Evolutionary conservation across 2,797 vertebrate species (phyloP), one percentile per base, ranked within the genome.

Genomic region (Ceryle rudis): DNA sequence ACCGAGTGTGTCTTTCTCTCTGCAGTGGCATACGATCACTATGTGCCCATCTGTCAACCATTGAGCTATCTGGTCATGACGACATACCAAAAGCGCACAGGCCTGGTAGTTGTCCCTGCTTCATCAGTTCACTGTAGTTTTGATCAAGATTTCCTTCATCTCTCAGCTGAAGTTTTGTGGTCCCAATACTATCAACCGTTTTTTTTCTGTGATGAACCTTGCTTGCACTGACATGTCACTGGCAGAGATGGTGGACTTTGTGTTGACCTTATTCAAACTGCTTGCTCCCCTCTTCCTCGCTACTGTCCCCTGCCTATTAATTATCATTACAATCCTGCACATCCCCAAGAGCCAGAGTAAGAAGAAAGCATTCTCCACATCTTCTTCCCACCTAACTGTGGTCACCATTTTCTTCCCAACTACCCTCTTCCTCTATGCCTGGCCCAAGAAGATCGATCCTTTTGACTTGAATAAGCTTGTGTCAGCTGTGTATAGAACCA

Each of bases 71-170:
- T 81, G 2, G 51, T 85, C 28, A 9, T 89, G 71, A 96, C 97
- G 96, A 94, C 51, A 52, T 28, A 29, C 26, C 47, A 49, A 49
- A 49, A 49, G 47, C 25, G 47, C 47, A 13, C 29, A 52, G 28
- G 51, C 51, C 51, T 52, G 12, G 12, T 49, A 49, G 23, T 49
- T 49, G 51, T 81, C 97, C 95, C 11, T 97, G 95, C 93, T 81
- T 97, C 67, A 93, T 1, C 95, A 95, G 60, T 97, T 97, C 17
- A 55, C 85, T 4, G 33, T 87, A 1, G 77, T 96, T 15, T 33
- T 94, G 86, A 89, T 81, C 61, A 98, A 97, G 61, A 91, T 96
- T 4, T 91, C 51, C n/a, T 97, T 96, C 78, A 97, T 97, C 17
- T 95, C 96, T 39, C 79, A 55, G 81, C 61, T 97, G 54, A 39